phyloP scores from a whole-genome alignment of 2,888 invertebrate genomes.

The Gari tellinella region DNA sequence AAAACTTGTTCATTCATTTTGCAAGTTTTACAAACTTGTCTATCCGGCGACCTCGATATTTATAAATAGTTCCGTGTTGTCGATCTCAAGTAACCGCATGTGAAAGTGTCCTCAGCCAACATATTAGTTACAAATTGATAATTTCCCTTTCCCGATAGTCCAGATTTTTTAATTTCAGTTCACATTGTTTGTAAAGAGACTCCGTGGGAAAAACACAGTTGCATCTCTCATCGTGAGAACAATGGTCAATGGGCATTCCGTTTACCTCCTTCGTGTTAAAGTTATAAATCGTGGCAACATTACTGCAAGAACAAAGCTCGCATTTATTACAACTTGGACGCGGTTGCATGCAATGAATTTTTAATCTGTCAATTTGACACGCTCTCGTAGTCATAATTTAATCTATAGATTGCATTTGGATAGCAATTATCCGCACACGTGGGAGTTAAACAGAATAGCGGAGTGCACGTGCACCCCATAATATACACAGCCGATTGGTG shows the following conservation, averaged over 20 bases:
- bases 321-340: too few species aligned
- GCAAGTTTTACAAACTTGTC: slow-evolving; percentile 57
- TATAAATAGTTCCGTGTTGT: not conserved
- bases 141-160: not conserved
- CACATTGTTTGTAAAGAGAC: slow-evolving; percentile 69
- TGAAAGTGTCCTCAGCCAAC: not conserved
- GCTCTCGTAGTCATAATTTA: too few species aligned
- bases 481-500: slow-evolving; percentile 75
- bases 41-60: slow-evolving; percentile 3
- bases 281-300: not conserved
- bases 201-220: slow-evolving; percentile 83
- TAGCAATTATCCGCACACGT: not conserved
- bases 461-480: slow-evolving; percentile 68
- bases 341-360: too few species aligned
- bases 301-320: not conserved
- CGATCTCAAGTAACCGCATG: too few species aligned
- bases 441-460: slow-evolving; percentile 70
- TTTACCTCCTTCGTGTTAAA: slow-evolving; percentile 50
- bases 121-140: slow-evolving; percentile 27
- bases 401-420: too few species aligned
- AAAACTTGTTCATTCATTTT: slow-evolving; percentile 76
- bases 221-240: slow-evolving; percentile 83
- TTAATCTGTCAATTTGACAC: too few species aligned
- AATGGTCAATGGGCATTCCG: slow-evolving; percentile 76
- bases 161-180: slow-evolving; percentile 13